Percentiles rank a stretch among this genome's conserved stretches.
Conservation (phyloP, 2,113 vertebrate genomes). For the Uropsilus gracilis region DNA sequence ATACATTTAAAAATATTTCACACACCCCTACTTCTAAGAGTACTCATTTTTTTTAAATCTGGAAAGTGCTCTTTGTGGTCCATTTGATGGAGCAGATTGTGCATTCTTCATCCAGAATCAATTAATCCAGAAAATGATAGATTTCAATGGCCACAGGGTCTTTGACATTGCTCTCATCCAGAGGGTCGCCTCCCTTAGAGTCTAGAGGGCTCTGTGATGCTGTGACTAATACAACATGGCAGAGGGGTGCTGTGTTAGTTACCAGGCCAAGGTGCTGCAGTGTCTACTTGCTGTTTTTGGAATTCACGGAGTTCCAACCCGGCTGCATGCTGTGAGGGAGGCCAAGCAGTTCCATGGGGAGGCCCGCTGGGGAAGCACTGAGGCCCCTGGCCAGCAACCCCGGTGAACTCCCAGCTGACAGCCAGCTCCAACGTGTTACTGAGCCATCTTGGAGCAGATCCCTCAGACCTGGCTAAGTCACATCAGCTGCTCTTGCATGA, state of each 20-base stretch:
- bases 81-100: too few species aligned
- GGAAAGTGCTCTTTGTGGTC: background rate
- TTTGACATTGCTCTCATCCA: background rate
- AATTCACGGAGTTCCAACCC: background rate
- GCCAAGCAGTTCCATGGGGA: background rate
- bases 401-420: background rate
- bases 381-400: background rate
- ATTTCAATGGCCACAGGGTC: background rate
- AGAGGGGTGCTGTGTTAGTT: background rate
- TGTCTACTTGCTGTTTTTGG: background rate
- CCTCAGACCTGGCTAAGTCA: background rate
- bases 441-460: background rate
- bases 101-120: too few species aligned
- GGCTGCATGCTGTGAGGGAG: background rate
- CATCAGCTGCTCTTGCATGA: background rate
- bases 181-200: background rate
- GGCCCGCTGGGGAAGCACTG: background rate
- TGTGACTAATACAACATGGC: background rate
- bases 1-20: background rate
- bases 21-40: background rate
- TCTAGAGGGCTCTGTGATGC: background rate
- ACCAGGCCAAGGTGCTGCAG: background rate
- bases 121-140: background rate
- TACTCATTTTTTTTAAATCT: background rate
- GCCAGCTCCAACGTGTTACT: background rate